Evolutionary conservation across 2,113 vertebrate species (phyloP).

Genomic region (Micronycteris hirsuta): DNA sequence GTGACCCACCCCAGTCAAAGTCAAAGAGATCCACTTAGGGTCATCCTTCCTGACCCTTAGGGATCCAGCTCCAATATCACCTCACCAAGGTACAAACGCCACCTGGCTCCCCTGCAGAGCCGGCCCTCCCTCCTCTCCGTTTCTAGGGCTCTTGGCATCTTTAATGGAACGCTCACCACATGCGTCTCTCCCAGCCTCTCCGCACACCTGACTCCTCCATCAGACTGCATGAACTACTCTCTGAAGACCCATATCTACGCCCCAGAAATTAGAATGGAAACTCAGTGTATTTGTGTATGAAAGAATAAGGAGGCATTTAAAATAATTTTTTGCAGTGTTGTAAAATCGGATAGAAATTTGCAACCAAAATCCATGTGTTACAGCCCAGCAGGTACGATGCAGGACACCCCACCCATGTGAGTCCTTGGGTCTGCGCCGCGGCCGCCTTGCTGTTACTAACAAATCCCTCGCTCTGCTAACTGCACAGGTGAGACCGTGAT

Average conservation of each 20-base stretch:
- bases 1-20: neutral
- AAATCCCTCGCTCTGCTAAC: neutral
- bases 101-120: too few species aligned
- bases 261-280: neutral
- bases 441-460: neutral
- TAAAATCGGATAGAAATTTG: neutral
- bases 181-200: neutral
- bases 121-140: neutral
- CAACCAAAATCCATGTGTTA: neutral
- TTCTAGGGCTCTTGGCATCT: neutral
- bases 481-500: neutral
- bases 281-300: neutral
- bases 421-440: too few species aligned
- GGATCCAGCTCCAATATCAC: neutral
- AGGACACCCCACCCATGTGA: neutral
- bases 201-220: neutral
- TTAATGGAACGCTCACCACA: too few species aligned
- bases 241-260: neutral
- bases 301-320: neutral
- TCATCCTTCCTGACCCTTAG: neutral
- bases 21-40: neutral
- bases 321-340: neutral
- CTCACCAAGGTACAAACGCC: neutral
- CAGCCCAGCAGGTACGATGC: rapidly evolving
- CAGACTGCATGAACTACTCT: neutral